Evolutionary conservation across 1,140 invertebrate genomes (phyloP).

Genomic region (Cydia fagiglandana): DNA sequence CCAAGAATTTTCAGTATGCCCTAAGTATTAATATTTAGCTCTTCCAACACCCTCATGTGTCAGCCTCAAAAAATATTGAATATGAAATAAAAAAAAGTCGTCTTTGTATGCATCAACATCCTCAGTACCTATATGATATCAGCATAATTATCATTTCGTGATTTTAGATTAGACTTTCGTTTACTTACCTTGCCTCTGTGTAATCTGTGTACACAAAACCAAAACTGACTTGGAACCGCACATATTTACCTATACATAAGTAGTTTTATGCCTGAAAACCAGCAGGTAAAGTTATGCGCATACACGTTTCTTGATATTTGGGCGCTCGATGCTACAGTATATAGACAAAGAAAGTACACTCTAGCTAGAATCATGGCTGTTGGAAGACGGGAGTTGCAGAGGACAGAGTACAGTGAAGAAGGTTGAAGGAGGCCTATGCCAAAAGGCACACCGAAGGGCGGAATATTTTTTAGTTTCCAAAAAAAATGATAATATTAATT

Average conservation of each 20-base stretch:
- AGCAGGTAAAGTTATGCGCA: conserved; percentile 19
- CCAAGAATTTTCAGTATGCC: too few species aligned
- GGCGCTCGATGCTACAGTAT: background rate
- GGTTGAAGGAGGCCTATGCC: too few species aligned
- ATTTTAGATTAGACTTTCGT: background rate
- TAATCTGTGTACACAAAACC: background rate
- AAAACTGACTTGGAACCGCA: background rate
- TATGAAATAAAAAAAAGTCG: too few species aligned
- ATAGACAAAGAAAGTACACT: background rate
- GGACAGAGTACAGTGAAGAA: too few species aligned
- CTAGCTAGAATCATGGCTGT: background rate
- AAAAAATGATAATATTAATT: too few species aligned
- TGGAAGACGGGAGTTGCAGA: too few species aligned
- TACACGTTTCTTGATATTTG: conserved; percentile 18
- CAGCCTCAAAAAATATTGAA: too few species aligned
- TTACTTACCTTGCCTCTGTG: background rate
- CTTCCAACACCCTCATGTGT: too few species aligned
- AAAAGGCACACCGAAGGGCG: too few species aligned
- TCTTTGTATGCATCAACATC: too few species aligned
- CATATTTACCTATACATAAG: background rate
- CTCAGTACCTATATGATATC: background rate
- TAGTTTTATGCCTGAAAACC: conserved; percentile 13
- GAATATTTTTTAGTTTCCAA: too few species aligned
- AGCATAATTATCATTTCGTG: background rate
- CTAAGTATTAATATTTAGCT: too few species aligned